Evolutionary conservation across 2,888 invertebrate species (phyloP).

Genomic region (Ptychoptera albimana): DNA sequence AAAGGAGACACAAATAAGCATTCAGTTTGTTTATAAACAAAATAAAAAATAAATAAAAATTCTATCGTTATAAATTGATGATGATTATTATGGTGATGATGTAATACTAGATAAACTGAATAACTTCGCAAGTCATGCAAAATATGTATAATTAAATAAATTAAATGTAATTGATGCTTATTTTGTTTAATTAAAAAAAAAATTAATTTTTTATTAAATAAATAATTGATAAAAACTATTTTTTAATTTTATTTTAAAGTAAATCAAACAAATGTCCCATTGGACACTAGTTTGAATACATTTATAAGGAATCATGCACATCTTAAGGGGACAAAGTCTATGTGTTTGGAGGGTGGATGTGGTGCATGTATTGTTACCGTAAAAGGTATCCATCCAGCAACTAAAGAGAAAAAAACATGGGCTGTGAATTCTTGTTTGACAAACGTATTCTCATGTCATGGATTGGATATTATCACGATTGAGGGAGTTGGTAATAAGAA

Average conservation of each 20-base stretch:
- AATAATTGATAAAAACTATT: no score
- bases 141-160: no score
- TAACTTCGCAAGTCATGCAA: no score
- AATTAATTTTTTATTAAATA: no score
- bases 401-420: constrained; percentile 33
- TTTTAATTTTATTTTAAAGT: not conserved
- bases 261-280: constrained; percentile 5
- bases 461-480: constrained; percentile 51
- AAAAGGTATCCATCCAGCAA: constrained; percentile 22
- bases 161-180: no score
- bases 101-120: no score
- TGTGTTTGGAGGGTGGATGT: constrained; percentile 47
- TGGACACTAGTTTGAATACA: constrained; percentile 33
- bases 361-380: constrained; percentile 37
- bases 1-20: no score
- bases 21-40: no score
- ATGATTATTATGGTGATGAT: no score
- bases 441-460: constrained; percentile 43
- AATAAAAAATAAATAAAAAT: no score
- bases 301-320: constrained; percentile 35
- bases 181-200: no score
- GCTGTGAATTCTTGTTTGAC: constrained; percentile 53
- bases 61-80: no score
- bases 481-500: constrained; percentile 54
- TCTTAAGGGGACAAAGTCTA: constrained; percentile 39